phyloP scores from a whole-genome alignment of 1,140 invertebrate species.

The Drosophila ercepeae region DNA sequence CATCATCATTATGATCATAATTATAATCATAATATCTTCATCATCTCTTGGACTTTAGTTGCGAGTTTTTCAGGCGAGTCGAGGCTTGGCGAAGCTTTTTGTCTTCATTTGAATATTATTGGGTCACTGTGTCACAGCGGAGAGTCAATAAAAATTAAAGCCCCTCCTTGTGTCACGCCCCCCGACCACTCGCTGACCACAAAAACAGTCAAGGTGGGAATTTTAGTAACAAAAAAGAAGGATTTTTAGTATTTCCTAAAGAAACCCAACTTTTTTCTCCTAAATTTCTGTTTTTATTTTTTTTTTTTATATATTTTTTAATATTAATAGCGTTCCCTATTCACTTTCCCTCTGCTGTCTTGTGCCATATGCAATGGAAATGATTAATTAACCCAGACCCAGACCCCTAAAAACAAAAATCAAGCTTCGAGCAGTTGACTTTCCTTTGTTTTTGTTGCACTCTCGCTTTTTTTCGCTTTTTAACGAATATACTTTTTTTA shows the following conservation, averaged over 20 bases:
- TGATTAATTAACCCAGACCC: constrained; percentile 81
- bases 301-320: not conserved
- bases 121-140: constrained; percentile 72
- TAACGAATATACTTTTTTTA: not conserved
- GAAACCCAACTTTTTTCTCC: no score
- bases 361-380: constrained; percentile 51
- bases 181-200: no score
- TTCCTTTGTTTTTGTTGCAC: constrained; percentile 11
- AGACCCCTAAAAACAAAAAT: constrained; percentile 65
- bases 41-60: not conserved
- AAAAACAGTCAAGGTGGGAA: not conserved
- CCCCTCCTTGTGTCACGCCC: constrained; percentile 5
- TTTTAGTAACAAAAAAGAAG: not conserved
- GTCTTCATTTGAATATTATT: constrained; percentile 68
- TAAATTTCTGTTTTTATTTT: no score
- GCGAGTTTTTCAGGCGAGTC: no score
- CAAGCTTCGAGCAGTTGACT: constrained; percentile 16
- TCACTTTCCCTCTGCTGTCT: not conserved
- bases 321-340: not conserved
- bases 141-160: constrained; percentile 62
- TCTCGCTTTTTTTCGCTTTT: not conserved
- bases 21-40: constrained; percentile 2
- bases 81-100: not conserved
- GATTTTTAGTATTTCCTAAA: no score
- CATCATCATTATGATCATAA: not conserved